These are phyloP conservation scores for Novumbra hubbsi DNA, from an alignment of 2,797 vertebrate species.

Conservation along the genomic window DNA sequence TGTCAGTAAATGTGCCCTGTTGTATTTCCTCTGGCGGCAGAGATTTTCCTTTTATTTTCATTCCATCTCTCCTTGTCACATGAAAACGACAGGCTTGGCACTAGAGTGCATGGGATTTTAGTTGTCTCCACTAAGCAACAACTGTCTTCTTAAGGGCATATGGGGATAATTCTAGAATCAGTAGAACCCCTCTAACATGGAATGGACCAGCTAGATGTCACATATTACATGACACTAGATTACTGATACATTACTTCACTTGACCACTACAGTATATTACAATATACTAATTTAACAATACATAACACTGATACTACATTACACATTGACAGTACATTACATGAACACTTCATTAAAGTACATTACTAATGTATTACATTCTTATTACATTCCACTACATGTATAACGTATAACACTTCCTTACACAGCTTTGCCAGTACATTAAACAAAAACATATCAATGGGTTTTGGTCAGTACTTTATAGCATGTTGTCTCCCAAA, in stretches of 20 bases:
- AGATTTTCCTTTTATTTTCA: conserved; percentile 42
- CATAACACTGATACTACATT: no score
- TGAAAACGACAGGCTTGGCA: background rate
- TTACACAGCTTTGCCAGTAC: background rate
- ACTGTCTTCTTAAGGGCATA: background rate
- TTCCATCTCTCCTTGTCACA: conserved; percentile 48
- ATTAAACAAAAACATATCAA: background rate
- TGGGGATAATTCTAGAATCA: background rate
- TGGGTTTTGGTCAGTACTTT: background rate
- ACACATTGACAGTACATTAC: no score
- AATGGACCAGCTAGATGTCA: background rate
- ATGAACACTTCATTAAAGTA: no score
- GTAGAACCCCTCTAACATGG: background rate
- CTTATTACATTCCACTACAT: background rate
- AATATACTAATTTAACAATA: no score
- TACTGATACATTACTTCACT: background rate
- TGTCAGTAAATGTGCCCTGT: conserved; percentile 33
- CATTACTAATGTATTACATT: background rate
- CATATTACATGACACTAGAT: background rate
- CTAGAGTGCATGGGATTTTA: background rate
- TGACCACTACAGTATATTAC: background rate
- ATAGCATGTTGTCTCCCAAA: conserved; percentile 1
- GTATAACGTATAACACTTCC: background rate
- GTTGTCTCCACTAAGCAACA: background rate
- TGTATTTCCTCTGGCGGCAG: conserved; percentile 9